Conservation (phyloP, 64 coral and sea anemone species). For the Exaiptasia diaphana region DNA sequence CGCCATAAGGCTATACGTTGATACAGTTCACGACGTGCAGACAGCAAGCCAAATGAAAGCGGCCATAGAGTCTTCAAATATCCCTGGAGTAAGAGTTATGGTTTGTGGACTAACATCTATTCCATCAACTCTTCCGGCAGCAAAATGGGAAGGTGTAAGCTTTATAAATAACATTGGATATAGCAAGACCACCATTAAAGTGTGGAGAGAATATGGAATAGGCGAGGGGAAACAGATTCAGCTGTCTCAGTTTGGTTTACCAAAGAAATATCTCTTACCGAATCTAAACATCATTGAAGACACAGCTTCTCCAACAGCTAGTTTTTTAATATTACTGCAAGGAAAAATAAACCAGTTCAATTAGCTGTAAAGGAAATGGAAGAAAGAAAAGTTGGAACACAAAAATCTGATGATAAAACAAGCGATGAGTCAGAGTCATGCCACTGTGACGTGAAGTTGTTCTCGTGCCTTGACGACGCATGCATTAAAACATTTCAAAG, state of each 20-base stretch:
- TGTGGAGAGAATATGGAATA: slow-evolving; percentile 31
- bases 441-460: neutral
- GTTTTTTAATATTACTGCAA: neutral
- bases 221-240: slow-evolving; percentile 1
- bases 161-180: slow-evolving; percentile 12
- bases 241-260: neutral
- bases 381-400: neutral
- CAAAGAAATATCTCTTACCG: neutral
- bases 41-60: slow-evolving; percentile 24
- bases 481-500: neutral
- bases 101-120: neutral
- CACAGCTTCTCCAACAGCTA: neutral
- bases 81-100: slow-evolving; percentile 16
- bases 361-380: neutral
- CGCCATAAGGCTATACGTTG: neutral
- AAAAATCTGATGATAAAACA: neutral
- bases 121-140: neutral
- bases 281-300: slow-evolving; percentile 14
- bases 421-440: neutral
- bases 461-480: neutral
- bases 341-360: slow-evolving; percentile 8
- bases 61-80: neutral
- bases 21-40: slow-evolving; percentile 4
- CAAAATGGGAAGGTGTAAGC: slow-evolving; percentile 31
- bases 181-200: neutral